Percentiles rank a stretch among this genome's conserved stretches.
Conservation (phyloP, 2,888 invertebrate species). For the Hermaeophaga mercurialis region DNA sequence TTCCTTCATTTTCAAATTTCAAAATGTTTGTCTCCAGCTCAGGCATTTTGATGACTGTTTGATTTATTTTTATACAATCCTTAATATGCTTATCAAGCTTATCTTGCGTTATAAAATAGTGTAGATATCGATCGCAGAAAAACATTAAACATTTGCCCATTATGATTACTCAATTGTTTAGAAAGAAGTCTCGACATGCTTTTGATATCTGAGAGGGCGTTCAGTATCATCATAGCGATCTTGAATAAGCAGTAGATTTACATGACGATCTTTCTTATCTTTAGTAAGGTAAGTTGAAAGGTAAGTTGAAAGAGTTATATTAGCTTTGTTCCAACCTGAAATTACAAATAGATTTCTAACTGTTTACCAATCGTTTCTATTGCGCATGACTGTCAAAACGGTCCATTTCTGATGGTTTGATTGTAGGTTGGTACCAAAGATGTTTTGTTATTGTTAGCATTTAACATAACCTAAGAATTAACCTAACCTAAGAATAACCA, state of each 20-base stretch:
- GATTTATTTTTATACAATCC: slow-evolving; percentile 21
- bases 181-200: no score
- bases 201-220: no score
- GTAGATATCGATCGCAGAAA: slow-evolving; percentile 12
- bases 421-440: no score
- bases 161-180: no score
- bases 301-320: slow-evolving; percentile 6
- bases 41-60: slow-evolving; percentile 23
- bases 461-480: no score
- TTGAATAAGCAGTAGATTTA: slow-evolving; percentile 37
- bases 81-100: neutral
- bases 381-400: no score
- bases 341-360: no score
- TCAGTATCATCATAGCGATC: no score
- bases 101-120: neutral
- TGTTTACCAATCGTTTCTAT: no score
- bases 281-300: slow-evolving; percentile 24
- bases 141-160: slow-evolving; percentile 9
- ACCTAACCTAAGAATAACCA: no score
- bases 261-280: slow-evolving; percentile 21
- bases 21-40: slow-evolving; percentile 18
- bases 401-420: no score
- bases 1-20: slow-evolving; percentile 18
- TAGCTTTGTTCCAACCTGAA: slow-evolving; percentile 23
- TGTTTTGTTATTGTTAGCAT: no score